Evolutionary conservation across 2,888 invertebrate species (phyloP).

Genomic region (Margaritifera margaritifera): DNA sequence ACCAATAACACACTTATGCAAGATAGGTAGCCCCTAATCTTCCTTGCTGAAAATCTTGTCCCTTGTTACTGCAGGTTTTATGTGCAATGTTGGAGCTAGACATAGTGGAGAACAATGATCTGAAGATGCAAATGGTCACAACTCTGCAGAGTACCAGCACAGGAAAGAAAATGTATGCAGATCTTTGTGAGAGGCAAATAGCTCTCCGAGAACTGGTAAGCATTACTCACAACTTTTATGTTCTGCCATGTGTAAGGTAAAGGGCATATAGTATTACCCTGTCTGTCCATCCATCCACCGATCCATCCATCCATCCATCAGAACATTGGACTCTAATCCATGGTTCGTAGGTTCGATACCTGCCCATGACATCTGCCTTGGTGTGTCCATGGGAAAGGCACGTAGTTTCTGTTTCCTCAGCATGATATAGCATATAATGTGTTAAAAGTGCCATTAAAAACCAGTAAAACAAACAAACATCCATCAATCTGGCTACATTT

Average conservation of each 20-base stretch:
- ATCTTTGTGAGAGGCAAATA: constrained; percentile 83
- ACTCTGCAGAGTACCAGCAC: constrained; percentile 82
- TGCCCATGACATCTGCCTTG: too few relatives aligned
- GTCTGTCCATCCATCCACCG: not conserved
- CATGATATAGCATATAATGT: too few relatives aligned
- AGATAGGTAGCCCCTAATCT: not conserved
- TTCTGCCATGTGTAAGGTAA: not conserved
- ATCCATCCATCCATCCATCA: not conserved
- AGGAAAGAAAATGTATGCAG: constrained; percentile 81
- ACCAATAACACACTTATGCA: not conserved
- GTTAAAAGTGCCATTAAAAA: too few relatives aligned
- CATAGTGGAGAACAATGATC: constrained; percentile 77
- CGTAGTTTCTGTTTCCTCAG: too few relatives aligned
- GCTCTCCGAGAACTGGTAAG: constrained; percentile 83
- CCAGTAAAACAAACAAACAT: too few relatives aligned
- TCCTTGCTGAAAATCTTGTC: not conserved
- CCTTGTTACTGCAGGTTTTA: constrained; percentile 75
- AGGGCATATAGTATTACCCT: not conserved
- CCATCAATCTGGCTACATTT: too few relatives aligned
- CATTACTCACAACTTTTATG: constrained; percentile 9
- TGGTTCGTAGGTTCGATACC: not conserved
- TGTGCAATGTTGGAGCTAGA: constrained; percentile 87
- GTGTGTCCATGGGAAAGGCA: too few relatives aligned
- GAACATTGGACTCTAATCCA: not conserved
- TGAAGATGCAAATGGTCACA: constrained; percentile 81